Conservation (phyloP, 2,888 invertebrate genomes). For the Pharmacophagus antenor region DNA sequence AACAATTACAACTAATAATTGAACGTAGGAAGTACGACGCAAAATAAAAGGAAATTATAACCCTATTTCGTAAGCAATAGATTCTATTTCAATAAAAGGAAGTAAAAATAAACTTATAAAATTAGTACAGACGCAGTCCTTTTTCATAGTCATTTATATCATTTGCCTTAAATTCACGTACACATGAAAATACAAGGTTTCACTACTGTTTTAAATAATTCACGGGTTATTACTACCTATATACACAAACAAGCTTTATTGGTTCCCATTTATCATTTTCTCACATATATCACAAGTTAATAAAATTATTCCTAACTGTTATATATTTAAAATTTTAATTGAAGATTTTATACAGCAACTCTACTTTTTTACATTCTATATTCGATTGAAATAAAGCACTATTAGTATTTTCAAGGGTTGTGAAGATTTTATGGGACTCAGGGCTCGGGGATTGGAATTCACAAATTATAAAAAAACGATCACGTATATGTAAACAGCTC, state of each 20-base stretch:
- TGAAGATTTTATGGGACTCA: too few relatives aligned
- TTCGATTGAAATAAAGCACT: too few relatives aligned
- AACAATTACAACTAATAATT: conserved; percentile 64
- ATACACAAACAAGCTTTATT: background rate
- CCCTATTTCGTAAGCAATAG: conserved; percentile 16
- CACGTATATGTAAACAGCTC: too few relatives aligned
- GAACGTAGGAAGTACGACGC: conserved; percentile 65
- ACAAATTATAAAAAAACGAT: too few relatives aligned
- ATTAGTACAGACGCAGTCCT: background rate
- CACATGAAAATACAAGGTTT: background rate
- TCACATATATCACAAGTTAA: background rate
- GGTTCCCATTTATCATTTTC: background rate
- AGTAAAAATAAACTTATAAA: background rate
- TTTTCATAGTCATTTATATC: background rate
- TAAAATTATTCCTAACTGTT: too few relatives aligned
- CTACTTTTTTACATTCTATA: too few relatives aligned
- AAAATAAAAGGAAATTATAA: conserved; percentile 35
- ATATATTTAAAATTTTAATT: too few relatives aligned
- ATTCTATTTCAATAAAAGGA: background rate
- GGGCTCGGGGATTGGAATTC: too few relatives aligned
- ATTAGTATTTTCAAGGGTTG: too few relatives aligned
- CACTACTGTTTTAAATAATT: background rate
- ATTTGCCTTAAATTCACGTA: background rate
- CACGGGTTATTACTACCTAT: background rate
- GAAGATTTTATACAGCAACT: too few relatives aligned